phyloP scores from a whole-genome alignment of 2,888 invertebrate genomes.

The Drosophila recens region DNA sequence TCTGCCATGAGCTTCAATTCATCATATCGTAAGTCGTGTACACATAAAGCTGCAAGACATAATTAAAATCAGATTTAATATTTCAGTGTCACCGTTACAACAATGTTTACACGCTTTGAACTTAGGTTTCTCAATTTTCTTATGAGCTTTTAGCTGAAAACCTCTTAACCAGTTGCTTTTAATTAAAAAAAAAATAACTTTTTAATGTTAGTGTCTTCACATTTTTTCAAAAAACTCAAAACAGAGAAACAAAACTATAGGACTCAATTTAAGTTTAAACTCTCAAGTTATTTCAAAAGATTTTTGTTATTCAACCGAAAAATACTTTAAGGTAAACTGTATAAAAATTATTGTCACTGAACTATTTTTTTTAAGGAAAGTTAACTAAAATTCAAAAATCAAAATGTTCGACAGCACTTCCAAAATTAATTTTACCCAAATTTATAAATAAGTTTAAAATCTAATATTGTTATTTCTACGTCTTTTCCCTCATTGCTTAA shows the following conservation, averaged over 20 bases:
- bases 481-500: neutral
- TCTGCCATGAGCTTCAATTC: neutral
- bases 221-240: too few species aligned
- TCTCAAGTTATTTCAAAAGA: too few species aligned
- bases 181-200: neutral
- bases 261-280: too few species aligned
- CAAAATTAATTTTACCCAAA: neutral
- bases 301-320: too few species aligned
- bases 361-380: too few species aligned
- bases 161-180: neutral
- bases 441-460: neutral
- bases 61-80: neutral
- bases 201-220: neutral
- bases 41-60: neutral
- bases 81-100: neutral
- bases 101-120: neutral
- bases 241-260: too few species aligned
- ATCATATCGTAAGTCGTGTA: neutral
- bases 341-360: too few species aligned
- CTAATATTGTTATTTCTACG: neutral
- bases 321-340: too few species aligned
- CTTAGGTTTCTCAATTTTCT: neutral
- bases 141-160: neutral
- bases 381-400: too few species aligned
- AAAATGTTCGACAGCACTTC: too few species aligned